These are phyloP conservation scores for Aradophagus sp. DNA, from an alignment of 1,140 invertebrate genomes.

Conservation along the genomic window DNA sequence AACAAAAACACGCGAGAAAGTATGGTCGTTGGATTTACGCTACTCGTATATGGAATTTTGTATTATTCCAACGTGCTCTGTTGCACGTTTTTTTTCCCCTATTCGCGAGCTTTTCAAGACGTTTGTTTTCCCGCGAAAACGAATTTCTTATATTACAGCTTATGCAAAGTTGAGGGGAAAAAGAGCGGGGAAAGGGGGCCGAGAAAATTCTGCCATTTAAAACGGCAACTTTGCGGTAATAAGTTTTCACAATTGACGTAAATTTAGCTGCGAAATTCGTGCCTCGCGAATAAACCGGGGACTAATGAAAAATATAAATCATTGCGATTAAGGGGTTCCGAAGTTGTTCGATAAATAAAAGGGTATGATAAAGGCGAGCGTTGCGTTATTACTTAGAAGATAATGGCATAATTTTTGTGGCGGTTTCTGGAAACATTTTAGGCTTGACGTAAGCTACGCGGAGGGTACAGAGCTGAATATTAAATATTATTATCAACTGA, in stretches of 20 bases:
- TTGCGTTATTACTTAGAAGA: slow-evolving; percentile 19
- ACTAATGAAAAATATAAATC: slow-evolving; percentile 25
- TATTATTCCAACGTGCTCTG: slow-evolving; percentile 4
- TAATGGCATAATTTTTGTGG: slow-evolving; percentile 33
- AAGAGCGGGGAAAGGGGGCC: too few relatives aligned
- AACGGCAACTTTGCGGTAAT: too few relatives aligned
- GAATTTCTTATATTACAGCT: too few relatives aligned
- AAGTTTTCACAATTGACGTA: too few relatives aligned
- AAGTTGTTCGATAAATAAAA: slow-evolving; percentile 37
- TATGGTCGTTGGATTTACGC: neutral
- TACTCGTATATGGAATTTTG: slow-evolving; percentile 5
- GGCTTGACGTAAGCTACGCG: slow-evolving; percentile 55
- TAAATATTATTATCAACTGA: too few relatives aligned
- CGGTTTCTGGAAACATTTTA: slow-evolving; percentile 48
- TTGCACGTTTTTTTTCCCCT: slow-evolving; percentile 4
- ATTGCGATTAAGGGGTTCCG: slow-evolving; percentile 1
- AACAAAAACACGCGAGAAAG: slow-evolving; percentile 14
- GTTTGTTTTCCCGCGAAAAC: too few relatives aligned
- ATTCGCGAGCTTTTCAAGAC: too few relatives aligned
- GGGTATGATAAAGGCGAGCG: slow-evolving; percentile 4
- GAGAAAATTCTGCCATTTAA: too few relatives aligned
- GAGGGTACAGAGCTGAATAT: too few relatives aligned
- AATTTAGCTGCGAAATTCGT: neutral
- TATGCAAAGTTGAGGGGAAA: too few relatives aligned
- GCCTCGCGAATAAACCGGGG: slow-evolving; percentile 3